A percentile compares a stretch with the other conserved stretches of the same genome.
Conservation (phyloP, 2,888 invertebrate genomes). For the Parthenolecanium corni region DNA sequence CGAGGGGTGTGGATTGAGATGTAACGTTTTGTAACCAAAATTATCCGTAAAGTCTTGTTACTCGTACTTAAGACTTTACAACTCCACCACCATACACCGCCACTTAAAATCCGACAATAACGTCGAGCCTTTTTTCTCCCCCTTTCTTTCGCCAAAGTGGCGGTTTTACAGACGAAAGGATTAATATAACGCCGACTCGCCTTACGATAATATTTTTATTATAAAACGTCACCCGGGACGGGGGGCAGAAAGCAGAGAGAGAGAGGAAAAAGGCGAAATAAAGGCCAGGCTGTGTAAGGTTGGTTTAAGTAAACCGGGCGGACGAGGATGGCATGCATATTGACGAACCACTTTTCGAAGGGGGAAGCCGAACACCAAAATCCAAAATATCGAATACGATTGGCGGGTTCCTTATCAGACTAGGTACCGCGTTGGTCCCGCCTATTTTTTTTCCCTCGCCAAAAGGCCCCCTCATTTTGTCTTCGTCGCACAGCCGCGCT, state of each 20-base stretch:
- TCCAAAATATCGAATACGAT: constrained; percentile 12
- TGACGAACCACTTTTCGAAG: neutral
- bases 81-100: too few species aligned
- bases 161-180: constrained; percentile 27
- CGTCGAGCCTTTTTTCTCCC: too few species aligned
- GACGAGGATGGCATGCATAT: constrained; percentile 28
- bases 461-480: neutral
- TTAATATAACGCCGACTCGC: constrained; percentile 26
- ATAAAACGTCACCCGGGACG: constrained; percentile 21
- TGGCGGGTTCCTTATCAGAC: constrained; percentile 17
- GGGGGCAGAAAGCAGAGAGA: too few species aligned
- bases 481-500: neutral
- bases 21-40: too few species aligned
- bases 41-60: too few species aligned
- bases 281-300: constrained; percentile 5
- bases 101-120: too few species aligned
- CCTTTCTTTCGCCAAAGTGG: neutral
- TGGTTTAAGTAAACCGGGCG: constrained; percentile 19
- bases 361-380: too few species aligned
- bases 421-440: constrained; percentile 10
- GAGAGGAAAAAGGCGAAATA: too few species aligned
- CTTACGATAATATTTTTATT: constrained; percentile 29
- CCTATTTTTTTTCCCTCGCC: constrained; percentile 2
- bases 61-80: too few species aligned
- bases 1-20: too few species aligned